Evolutionary conservation across 2,113 vertebrate genomes (phyloP).

Genomic region (Etia nguti): DNA sequence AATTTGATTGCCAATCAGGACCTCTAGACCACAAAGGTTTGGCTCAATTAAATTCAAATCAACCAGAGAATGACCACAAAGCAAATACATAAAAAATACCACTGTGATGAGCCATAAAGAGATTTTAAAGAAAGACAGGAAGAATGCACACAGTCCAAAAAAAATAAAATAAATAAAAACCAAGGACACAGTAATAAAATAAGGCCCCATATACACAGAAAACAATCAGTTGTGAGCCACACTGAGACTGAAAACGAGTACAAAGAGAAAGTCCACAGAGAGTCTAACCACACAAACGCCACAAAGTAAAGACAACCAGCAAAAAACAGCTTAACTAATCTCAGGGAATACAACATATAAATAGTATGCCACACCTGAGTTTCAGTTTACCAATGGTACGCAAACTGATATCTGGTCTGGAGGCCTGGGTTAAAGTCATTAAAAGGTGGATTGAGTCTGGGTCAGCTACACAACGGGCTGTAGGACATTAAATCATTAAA

Average conservation of each 20-base stretch:
- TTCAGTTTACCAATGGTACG: not conserved
- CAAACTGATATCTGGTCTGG: not conserved
- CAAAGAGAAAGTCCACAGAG: not conserved
- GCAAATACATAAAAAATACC: fast-evolving
- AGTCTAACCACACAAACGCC: not conserved
- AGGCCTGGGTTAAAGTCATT: not conserved
- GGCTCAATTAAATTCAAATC: not conserved
- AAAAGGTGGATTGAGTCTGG: not conserved
- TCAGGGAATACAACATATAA: not conserved
- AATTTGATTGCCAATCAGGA: not conserved
- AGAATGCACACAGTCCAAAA: not conserved
- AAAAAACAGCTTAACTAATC: not conserved
- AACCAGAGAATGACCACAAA: not conserved
- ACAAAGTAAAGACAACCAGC: not conserved
- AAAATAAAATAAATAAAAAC: not conserved
- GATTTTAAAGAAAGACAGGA: not conserved
- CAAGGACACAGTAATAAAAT: not conserved
- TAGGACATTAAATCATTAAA: not conserved
- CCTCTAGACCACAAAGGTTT: not conserved
- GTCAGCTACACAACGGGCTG: not conserved
- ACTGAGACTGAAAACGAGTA: not conserved
- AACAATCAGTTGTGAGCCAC: not conserved
- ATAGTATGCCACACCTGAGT: not conserved
- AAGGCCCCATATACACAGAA: not conserved
- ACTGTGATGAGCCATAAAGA: not conserved